phyloP scores from a whole-genome alignment of 2,888 invertebrate species.

The Metallyticus violacea region DNA sequence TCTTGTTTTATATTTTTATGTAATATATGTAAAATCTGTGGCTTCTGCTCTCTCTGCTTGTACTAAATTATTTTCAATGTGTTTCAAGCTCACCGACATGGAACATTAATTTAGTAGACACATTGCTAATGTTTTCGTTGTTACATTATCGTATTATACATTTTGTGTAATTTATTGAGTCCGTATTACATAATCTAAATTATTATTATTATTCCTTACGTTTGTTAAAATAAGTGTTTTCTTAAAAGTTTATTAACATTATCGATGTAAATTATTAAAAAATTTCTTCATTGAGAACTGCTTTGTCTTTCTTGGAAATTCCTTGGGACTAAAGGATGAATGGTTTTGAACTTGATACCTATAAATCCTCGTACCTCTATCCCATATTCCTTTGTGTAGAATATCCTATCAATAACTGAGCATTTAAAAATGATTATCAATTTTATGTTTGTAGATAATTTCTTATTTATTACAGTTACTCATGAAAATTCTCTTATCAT shows the following conservation, averaged over 20 bases:
- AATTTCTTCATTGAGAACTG: background rate
- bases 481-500: no score
- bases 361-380: no score
- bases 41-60: background rate
- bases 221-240: constrained; percentile 32
- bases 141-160: background rate
- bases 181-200: constrained; percentile 7
- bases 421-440: no score
- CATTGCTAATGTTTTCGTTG: background rate
- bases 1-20: background rate
- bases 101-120: constrained; percentile 1
- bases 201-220: constrained; percentile 23
- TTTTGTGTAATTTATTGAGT: constrained; percentile 11
- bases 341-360: no score
- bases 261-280: constrained; percentile 35
- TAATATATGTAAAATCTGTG: background rate
- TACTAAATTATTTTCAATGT: background rate
- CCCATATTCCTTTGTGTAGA: no score
- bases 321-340: background rate
- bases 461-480: no score
- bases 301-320: background rate
- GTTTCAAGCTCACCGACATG: background rate
- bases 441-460: no score
- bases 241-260: constrained; percentile 34
- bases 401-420: no score